These are phyloP conservation scores for Kryphioiulus occultus DNA, from an alignment of 2,888 invertebrate genomes.

Conservation along the genomic window DNA sequence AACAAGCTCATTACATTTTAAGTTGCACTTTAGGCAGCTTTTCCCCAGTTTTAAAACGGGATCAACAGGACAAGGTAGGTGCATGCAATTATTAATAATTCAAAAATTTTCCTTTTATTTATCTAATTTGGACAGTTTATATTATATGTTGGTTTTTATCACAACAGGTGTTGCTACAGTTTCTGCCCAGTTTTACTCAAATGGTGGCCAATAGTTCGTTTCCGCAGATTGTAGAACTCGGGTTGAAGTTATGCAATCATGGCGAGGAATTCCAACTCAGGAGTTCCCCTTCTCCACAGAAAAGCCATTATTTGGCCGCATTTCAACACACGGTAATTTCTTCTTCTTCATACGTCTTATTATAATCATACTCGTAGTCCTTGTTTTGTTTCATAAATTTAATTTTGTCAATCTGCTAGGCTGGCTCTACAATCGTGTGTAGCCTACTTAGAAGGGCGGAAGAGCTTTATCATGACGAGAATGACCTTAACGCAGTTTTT, in stretches of 20 bases:
- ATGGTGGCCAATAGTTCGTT: neutral
- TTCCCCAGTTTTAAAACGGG: constrained; percentile 49
- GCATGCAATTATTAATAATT: neutral
- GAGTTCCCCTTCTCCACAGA: neutral
- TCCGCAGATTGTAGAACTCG: constrained; percentile 31
- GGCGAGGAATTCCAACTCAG: neutral
- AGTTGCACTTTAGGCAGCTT: constrained; percentile 43
- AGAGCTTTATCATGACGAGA: constrained; percentile 16
- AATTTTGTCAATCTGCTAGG: neutral
- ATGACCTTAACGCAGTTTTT: neutral
- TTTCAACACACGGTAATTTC: constrained; percentile 11
- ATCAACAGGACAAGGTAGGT: constrained; percentile 46
- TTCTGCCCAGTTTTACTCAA: neutral
- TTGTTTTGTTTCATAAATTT: too few species aligned
- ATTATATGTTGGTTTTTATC: neutral
- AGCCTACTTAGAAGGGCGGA: neutral
- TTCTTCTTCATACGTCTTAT: neutral
- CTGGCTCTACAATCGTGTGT: constrained; percentile 1
- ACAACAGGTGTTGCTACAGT: neutral
- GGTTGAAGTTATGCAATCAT: constrained; percentile 31
- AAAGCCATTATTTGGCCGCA: constrained; percentile 31
- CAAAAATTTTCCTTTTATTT: too few species aligned
- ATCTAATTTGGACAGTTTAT: neutral
- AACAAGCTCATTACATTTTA: constrained; percentile 42
- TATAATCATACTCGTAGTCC: too few species aligned